Evolutionary conservation across 2,888 invertebrate species (phyloP).

Genomic region (Luperina testacea): DNA sequence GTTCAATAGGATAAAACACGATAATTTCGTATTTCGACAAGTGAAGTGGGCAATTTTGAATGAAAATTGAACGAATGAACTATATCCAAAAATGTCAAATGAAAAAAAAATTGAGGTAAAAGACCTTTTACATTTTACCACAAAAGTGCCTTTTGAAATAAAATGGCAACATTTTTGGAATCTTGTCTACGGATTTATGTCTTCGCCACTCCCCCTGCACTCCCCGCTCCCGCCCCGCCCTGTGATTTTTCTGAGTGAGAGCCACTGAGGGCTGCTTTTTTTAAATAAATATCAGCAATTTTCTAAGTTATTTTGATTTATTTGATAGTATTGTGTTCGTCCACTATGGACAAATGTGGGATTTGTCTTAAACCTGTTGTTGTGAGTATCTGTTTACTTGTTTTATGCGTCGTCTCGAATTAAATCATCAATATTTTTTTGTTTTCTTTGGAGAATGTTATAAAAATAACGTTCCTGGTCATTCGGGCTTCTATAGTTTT

Average conservation of each 20-base stretch:
- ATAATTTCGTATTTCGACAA: slow-evolving; percentile 47
- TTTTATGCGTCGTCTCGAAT: slow-evolving; percentile 74
- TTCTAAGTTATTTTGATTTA: slow-evolving; percentile 76
- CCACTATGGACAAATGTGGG: slow-evolving; percentile 87
- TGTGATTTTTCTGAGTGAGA: slow-evolving; percentile 77
- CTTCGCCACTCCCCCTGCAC: slow-evolving; percentile 68
- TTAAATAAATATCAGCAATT: slow-evolving; percentile 81
- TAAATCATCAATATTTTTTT: slow-evolving; percentile 82
- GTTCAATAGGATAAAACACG: slow-evolving; percentile 38
- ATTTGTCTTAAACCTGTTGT: slow-evolving; percentile 86
- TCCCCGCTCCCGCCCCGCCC: slow-evolving; percentile 80
- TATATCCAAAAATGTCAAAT: slow-evolving; percentile 30
- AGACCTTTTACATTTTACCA: slow-evolving; percentile 17
- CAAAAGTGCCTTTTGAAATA: not conserved
- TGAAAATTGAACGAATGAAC: slow-evolving; percentile 28
- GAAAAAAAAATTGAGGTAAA: not conserved
- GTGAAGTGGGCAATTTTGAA: slow-evolving; percentile 39
- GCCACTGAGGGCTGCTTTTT: slow-evolving; percentile 72
- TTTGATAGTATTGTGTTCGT: slow-evolving; percentile 66
- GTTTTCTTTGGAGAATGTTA: slow-evolving; percentile 86
- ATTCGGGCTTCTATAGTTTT: slow-evolving; percentile 60
- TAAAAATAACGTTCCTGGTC: slow-evolving; percentile 81
- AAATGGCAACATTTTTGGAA: slow-evolving; percentile 40
- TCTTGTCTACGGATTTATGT: slow-evolving; percentile 65
- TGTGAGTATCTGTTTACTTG: slow-evolving; percentile 78